A percentile compares a stretch with the other conserved stretches of the same genome.
These are phyloP conservation scores for Pedetes capensis DNA, from an alignment of 2,113 vertebrate species.

Conservation along the genomic window DNA sequence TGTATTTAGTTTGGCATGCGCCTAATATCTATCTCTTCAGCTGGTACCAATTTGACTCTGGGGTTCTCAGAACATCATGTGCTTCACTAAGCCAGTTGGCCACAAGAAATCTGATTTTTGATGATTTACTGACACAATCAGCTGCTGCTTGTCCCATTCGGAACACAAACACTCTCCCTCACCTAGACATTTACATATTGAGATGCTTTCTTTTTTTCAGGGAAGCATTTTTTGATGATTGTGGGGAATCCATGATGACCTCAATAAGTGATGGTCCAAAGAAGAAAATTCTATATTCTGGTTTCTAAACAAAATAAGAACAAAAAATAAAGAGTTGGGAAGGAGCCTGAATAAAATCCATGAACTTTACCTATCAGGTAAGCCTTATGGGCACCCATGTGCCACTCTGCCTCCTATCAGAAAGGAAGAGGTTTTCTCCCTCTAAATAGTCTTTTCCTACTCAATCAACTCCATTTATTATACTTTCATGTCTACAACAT, in stretches of 20 bases:
- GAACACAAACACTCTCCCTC: not conserved
- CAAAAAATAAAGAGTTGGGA: not conserved
- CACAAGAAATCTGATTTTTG: slow-evolving; percentile 20
- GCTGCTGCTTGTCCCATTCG: not conserved
- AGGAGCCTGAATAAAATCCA: not conserved
- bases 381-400: not conserved
- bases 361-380: not conserved
- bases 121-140: slow-evolving; percentile 22
- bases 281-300: not conserved
- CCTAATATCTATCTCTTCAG: slow-evolving; percentile 43
- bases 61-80: slow-evolving; percentile 13
- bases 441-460: not conserved
- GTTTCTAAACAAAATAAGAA: not conserved
- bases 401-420: not conserved
- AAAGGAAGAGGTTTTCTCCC: not conserved
- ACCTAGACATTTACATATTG: not conserved
- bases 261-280: not conserved
- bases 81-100: not conserved
- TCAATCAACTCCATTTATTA: not conserved
- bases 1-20: slow-evolving; percentile 48
- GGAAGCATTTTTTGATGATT: not conserved
- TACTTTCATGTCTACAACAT: not conserved
- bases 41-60: slow-evolving; percentile 37
- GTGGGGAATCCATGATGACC: not conserved
- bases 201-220: not conserved